Evolutionary conservation across 2,888 invertebrate species (phyloP), one percentile per base, ranked within the genome.

Genomic region (Megalurothrips usitatus): DNA sequence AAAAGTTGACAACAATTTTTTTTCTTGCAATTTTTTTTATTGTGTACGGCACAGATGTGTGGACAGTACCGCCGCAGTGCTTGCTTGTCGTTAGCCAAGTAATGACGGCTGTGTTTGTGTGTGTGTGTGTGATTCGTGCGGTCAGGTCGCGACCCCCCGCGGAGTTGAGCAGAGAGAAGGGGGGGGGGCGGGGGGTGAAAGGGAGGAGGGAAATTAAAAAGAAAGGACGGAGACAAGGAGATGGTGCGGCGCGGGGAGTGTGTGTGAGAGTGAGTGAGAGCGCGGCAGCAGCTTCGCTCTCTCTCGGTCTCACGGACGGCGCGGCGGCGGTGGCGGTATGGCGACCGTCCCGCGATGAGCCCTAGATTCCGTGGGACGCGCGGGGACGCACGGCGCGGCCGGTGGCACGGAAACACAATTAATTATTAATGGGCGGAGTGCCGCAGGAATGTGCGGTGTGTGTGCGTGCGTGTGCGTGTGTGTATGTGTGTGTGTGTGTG

Each of bases 341-440:
- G 14, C 79, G 49, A n/a, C 75, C 78, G 43, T 23, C 68, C 23
- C 26, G 23, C 68, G 23, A 26, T 68, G 68, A 26, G 23, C 23
- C 68, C 23, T 26, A 26, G 68, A 23, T 26, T 75, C 68, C 68
- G 68, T 75, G 68, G 68, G 68, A 75, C 68, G 23, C 10, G 26
- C 26, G 68, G 26, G 26, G 26, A 23, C 26, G 14, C 58, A 52
- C 52, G 2, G 58, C 58, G 14, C 14, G 58, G 58, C 58, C 19
- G 58, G 58, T 14, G 58, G 58, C 58, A 75, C 68, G 23, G 68
- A 75, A 75, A 75, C 68, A 75, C 68, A 75, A 75, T 75, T 75
- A 75, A 8, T 75, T 26, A 75, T 75, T 75, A 75, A 75, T 26
- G 12, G 58, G 6, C 19, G 19, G 58, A 58, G 58, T 17, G 12